Conservation (phyloP, 2,113 vertebrate species). For the Tapirus terrestris region DNA sequence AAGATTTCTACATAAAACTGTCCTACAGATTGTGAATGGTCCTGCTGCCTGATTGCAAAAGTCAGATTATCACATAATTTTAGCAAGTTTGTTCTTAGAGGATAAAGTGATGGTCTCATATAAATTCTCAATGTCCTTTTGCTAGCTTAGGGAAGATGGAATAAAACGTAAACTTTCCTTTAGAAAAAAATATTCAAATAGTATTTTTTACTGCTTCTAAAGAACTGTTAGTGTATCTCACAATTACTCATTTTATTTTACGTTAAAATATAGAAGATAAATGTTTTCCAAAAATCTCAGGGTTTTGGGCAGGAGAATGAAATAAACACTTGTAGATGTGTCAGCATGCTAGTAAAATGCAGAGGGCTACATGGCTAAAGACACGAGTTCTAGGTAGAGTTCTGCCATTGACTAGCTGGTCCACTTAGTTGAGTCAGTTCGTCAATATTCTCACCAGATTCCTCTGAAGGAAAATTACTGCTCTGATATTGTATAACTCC, state of each 20-base stretch:
- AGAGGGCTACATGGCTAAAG: neutral
- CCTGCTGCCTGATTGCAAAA: neutral
- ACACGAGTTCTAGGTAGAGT: neutral
- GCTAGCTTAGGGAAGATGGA: neutral
- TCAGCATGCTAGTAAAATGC: neutral
- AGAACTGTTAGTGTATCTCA: neutral
- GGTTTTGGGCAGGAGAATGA: neutral
- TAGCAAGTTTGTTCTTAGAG: neutral
- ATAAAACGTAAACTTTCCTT: neutral
- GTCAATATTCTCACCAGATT: neutral
- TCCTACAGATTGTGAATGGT: neutral
- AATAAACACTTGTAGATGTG: neutral
- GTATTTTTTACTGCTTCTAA: neutral
- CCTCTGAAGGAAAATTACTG: neutral
- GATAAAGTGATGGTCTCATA: neutral
- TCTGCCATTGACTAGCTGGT: neutral
- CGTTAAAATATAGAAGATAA: neutral
- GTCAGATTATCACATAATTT: neutral
- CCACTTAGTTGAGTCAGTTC: neutral
- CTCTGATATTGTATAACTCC: neutral
- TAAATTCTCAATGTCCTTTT: neutral
- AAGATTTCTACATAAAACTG: neutral
- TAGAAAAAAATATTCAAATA: neutral
- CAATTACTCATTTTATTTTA: conserved; percentile 28
- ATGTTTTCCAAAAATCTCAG: neutral